Evolutionary conservation across 2,797 vertebrate genomes (phyloP), one percentile per base, ranked within the genome.

Genomic region (Rhinogobio ventralis): DNA sequence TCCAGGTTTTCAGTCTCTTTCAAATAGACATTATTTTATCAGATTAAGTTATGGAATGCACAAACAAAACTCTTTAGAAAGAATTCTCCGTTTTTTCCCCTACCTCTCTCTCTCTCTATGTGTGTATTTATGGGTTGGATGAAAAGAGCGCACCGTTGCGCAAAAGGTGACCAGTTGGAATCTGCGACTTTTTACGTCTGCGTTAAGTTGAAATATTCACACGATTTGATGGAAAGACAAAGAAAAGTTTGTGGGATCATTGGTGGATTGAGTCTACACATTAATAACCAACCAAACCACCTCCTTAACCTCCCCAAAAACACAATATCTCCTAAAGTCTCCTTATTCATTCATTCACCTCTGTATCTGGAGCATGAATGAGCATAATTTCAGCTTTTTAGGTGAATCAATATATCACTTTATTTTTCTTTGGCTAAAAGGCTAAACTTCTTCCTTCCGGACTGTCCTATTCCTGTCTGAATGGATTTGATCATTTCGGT

Each of bases 361-460:
- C 25, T 46, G 76, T 66, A 46, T 79, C 23, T 83, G 23, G 60
- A 28, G 71, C 25, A 39, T 39, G 28, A 30, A 45, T 71, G 19
- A 81, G 6, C 39, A 62, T 49, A 7, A 36, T 42, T 28, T 30
- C 30, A 13, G 72, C 72, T 83, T 67, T 81, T 75, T 55, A 74
- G 5, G 57, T 23, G 17, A 66, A 76, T 67, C 60, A 19, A 5
- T 67, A 28, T 67, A 23, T 83, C 73, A 53, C 45, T 53, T 76
- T 19, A 75, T 67, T 9, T 53, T 66, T 83, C 3, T 3, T 19
- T 66, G 39, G 25, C 42, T 49, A n/a, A 66, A 66, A 66, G 39
- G 17, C 42, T 46, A 14, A 60, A 77, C 13, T 1, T 25, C 39
- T 66, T 45, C 17, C 25, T 28, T 46, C 53, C 23, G 17, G 36